Evolutionary conservation across 2,888 invertebrate genomes (phyloP).

Genomic region (Cataglyphis albicans): DNA sequence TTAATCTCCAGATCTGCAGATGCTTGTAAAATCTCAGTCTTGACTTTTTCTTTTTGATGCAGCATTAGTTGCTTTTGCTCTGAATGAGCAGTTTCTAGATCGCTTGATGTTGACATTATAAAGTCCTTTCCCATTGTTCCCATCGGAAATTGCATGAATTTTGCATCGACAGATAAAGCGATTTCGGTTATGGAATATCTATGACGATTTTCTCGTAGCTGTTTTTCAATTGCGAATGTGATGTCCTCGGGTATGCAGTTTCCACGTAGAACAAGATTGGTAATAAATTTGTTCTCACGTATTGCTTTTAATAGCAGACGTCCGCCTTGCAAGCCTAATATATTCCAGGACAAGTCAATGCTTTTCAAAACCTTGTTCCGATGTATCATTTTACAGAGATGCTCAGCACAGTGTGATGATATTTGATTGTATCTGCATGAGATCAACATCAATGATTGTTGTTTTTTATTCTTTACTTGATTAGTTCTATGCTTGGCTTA

Average conservation of each 20-base stretch:
- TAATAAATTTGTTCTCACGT: background rate
- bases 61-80: background rate
- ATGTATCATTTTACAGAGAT: background rate
- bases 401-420: background rate
- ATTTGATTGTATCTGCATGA: background rate
- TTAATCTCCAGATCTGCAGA: background rate
- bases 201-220: background rate
- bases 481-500: background rate
- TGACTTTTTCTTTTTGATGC: background rate
- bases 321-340: background rate
- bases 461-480: background rate
- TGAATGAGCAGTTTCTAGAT: background rate
- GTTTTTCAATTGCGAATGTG: background rate
- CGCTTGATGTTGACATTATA: background rate
- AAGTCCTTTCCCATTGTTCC: background rate
- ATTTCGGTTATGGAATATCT: background rate
- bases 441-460: background rate
- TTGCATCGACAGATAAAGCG: background rate
- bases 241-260: background rate
- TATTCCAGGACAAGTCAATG: slow-evolving; percentile 80
- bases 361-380: slow-evolving; percentile 76
- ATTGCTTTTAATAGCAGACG: background rate
- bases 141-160: background rate
- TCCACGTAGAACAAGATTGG: background rate
- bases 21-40: background rate